These are phyloP conservation scores for Psilopogon haemacephalus DNA, from an alignment of 2,113 vertebrate species.

Conservation along the genomic window DNA sequence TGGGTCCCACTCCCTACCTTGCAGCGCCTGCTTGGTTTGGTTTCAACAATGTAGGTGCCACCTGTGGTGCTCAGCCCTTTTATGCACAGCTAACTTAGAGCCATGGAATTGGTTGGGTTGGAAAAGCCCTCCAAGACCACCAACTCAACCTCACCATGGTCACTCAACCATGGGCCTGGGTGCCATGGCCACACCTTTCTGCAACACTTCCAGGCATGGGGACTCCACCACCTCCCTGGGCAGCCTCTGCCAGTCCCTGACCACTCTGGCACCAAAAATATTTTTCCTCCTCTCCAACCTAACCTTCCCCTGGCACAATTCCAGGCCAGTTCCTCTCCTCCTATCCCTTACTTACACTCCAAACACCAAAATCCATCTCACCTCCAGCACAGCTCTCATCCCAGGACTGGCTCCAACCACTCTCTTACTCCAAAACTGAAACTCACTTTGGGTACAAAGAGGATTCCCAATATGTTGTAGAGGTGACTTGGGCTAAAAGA, in stretches of 20 bases:
- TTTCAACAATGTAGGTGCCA: neutral
- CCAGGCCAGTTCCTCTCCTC: too few relatives aligned
- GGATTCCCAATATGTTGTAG: neutral
- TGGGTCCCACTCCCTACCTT: neutral
- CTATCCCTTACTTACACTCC: neutral
- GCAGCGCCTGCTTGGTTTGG: neutral
- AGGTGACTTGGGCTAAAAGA: neutral
- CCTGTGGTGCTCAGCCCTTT: neutral
- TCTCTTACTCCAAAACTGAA: neutral
- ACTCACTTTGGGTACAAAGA: neutral
- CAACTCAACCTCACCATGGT: too few relatives aligned
- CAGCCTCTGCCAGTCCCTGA: too few relatives aligned
- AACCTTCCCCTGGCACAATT: too few relatives aligned
- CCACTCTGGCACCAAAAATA: too few relatives aligned
- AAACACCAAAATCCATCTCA: neutral
- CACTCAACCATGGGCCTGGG: too few relatives aligned
- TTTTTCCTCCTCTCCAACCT: too few relatives aligned
- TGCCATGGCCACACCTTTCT: too few relatives aligned
- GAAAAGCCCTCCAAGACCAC: too few relatives aligned
- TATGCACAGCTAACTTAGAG: neutral
- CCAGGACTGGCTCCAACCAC: neutral
- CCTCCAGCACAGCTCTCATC: neutral
- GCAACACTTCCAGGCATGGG: too few relatives aligned
- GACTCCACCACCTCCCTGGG: too few relatives aligned
- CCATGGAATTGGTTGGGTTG: too few relatives aligned